Conservation (phyloP, 2,113 vertebrate species). For the Myotis lucifugus region DNA sequence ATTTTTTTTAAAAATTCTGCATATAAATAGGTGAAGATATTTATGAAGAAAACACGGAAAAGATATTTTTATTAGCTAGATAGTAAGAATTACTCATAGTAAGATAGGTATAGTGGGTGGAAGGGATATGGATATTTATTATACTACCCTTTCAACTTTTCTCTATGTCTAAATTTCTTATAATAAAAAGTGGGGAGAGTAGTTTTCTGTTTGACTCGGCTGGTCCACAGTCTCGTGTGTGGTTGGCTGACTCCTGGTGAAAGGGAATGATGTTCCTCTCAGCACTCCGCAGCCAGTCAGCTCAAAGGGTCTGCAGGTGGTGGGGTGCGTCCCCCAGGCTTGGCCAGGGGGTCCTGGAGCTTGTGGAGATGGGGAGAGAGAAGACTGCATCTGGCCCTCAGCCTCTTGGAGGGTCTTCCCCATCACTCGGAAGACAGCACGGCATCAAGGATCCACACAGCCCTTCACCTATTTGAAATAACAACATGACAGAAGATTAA, state of each 20-base stretch:
- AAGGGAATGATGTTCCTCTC: not conserved
- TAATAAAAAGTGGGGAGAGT: not conserved
- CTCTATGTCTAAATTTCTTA: not conserved
- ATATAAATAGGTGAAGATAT: not conserved
- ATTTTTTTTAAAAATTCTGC: no score
- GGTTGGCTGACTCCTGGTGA: not conserved
- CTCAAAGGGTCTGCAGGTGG: not conserved
- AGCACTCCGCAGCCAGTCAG: not conserved
- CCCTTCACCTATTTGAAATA: not conserved
- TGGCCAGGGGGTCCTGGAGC: not conserved
- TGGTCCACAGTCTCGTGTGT: not conserved
- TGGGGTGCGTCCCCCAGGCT: not conserved
- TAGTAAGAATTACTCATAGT: not conserved
- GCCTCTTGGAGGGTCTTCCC: not conserved
- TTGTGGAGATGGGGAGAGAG: not conserved
- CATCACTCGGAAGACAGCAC: not conserved
- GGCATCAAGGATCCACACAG: not conserved
- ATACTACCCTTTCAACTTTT: not conserved
- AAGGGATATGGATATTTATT: not conserved
- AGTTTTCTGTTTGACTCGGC: not conserved
- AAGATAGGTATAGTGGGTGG: not conserved
- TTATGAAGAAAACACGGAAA: not conserved
- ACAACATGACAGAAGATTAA: not conserved
- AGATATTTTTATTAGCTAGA: not conserved
- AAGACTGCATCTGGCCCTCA: not conserved